Percentiles rank a stretch among this genome's conserved stretches.
These are phyloP conservation scores for Diadumene lineata DNA, from an alignment of 92 coral and sea anemone genomes.

Conservation along the genomic window DNA sequence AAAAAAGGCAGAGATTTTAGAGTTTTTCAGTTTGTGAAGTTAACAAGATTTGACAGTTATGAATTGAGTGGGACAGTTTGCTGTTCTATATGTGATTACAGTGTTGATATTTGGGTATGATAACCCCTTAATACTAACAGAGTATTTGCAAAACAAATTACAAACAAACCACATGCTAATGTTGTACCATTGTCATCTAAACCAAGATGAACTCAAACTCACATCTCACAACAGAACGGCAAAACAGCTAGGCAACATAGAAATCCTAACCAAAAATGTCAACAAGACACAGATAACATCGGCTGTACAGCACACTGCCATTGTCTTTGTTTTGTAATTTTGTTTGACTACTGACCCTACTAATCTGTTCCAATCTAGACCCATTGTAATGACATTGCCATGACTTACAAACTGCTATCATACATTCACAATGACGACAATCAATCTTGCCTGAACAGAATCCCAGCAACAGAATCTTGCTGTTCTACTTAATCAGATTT, in stretches of 20 bases:
- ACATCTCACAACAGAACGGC: neutral
- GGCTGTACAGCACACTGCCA: conserved; percentile 5
- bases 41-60: neutral
- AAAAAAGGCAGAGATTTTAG: neutral
- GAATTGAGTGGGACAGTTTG: neutral
- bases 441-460: neutral
- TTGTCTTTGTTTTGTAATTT: conserved; percentile 3
- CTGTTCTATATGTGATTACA: neutral
- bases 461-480: conserved; percentile 7
- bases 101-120: neutral
- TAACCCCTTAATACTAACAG: neutral
- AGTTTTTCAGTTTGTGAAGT: neutral
- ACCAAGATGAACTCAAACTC: neutral
- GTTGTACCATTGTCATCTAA: neutral
- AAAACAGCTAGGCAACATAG: conserved; percentile 20
- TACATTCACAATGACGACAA: neutral
- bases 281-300: conserved; percentile 12
- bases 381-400: conserved; percentile 11
- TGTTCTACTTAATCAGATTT: conserved; percentile 7
- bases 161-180: conserved; percentile 14
- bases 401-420: neutral
- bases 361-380: neutral
- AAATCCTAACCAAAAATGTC: conserved; percentile 23
- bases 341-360: neutral
- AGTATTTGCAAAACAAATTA: conserved; percentile 2